These are phyloP conservation scores for Sylvilagus floridanus DNA, from an alignment of 2,797 vertebrate genomes.

Conservation along the genomic window DNA sequence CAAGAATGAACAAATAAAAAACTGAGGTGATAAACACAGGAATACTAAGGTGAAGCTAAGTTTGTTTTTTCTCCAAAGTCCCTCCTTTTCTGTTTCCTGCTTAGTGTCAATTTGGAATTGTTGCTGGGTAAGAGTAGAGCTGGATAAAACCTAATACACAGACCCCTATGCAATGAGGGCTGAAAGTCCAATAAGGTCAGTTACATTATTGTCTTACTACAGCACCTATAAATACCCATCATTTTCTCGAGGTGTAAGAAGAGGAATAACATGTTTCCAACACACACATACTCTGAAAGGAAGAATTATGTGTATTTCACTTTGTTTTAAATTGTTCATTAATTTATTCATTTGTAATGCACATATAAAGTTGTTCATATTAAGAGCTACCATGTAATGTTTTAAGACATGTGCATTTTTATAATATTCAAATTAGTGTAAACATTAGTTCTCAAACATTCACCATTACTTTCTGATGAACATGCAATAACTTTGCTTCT, in stretches of 20 bases:
- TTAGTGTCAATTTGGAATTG: not conserved
- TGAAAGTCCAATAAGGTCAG: not conserved
- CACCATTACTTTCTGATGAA: too few relatives aligned
- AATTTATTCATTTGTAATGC: too few relatives aligned
- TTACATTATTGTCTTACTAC: not conserved
- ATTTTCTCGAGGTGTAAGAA: not conserved
- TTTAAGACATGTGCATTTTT: too few relatives aligned
- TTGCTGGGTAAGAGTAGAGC: not conserved
- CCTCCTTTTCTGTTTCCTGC: not conserved
- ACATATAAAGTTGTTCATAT: too few relatives aligned
- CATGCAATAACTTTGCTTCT: too few relatives aligned
- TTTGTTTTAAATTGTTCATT: too few relatives aligned
- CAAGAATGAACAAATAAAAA: not conserved
- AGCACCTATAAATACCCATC: not conserved
- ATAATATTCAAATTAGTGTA: too few relatives aligned
- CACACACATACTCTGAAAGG: not conserved
- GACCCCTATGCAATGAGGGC: not conserved
- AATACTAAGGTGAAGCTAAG: rapidly evolving
- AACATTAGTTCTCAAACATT: too few relatives aligned
- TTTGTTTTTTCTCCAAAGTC: not conserved
- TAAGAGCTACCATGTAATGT: too few relatives aligned
- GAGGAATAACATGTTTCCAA: not conserved
- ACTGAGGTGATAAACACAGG: not conserved
- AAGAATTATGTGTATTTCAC: not conserved
- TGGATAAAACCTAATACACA: not conserved